phyloP scores from a whole-genome alignment of 2,797 vertebrate genomes.

The Pelochelys cantorii region DNA sequence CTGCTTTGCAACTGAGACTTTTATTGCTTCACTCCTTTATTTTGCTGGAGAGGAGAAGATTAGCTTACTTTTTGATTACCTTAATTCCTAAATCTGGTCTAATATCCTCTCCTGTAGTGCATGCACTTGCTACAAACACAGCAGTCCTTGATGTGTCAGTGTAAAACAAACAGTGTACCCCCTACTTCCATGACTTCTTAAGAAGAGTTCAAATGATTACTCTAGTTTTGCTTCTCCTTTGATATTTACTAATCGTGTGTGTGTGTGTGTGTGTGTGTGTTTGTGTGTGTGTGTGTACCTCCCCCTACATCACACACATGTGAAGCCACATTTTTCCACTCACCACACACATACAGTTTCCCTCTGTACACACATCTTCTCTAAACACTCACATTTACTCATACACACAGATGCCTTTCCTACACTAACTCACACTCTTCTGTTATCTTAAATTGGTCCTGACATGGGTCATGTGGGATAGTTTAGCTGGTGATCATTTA shows the following conservation, averaged over 20 bases:
- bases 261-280: no score
- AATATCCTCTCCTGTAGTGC: slow-evolving; percentile 68
- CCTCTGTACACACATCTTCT: rapidly evolving
- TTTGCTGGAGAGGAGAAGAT: slow-evolving; percentile 59
- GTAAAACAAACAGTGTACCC: slow-evolving; percentile 61
- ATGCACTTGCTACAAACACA: slow-evolving; percentile 62
- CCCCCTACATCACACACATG: background rate
- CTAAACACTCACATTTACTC: rapidly evolving
- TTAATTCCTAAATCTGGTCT: slow-evolving; percentile 70
- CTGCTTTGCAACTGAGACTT: background rate
- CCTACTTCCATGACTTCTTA: slow-evolving; percentile 62
- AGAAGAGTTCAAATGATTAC: slow-evolving; percentile 71
- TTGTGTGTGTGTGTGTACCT: background rate
- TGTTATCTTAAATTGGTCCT: background rate
- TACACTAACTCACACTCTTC: rapidly evolving
- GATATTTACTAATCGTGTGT: slow-evolving; percentile 19
- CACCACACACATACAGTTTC: background rate
- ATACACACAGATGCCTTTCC: rapidly evolving
- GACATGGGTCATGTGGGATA: background rate
- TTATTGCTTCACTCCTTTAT: slow-evolving; percentile 28
- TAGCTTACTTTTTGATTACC: slow-evolving; percentile 62
- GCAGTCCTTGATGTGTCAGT: slow-evolving; percentile 60
- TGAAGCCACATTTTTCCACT: rapidly evolving
- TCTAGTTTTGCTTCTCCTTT: slow-evolving; percentile 65
- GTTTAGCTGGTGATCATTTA: background rate